A percentile compares a stretch with the other conserved stretches of the same genome.
These are phyloP conservation scores for Proteles cristata DNA, from an alignment of 2,113 vertebrate species.

Conservation along the genomic window DNA sequence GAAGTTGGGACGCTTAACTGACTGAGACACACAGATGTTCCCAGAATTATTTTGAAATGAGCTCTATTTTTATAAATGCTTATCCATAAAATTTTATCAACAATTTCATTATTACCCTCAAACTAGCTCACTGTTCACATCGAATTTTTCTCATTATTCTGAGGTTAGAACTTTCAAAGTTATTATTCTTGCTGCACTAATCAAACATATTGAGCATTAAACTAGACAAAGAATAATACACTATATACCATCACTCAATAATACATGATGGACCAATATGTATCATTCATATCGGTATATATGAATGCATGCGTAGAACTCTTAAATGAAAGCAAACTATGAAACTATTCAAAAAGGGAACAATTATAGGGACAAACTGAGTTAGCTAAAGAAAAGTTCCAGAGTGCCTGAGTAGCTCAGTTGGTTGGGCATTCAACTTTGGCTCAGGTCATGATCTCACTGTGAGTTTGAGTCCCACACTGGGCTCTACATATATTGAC, in stretches of 20 bases:
- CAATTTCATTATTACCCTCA: constrained; percentile 16
- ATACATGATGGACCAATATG: background rate
- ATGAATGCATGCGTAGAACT: background rate
- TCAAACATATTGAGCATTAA: background rate
- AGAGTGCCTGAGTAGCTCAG: no score
- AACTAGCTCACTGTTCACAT: constrained; percentile 17
- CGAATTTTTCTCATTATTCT: background rate
- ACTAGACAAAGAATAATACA: background rate
- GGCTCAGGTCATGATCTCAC: no score
- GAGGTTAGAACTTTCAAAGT: constrained; percentile 13
- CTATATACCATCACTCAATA: background rate
- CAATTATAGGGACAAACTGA: background rate
- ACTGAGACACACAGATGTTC: background rate
- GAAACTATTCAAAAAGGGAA: background rate
- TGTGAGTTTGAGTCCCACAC: no score
- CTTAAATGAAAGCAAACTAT: background rate
- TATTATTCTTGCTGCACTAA: background rate
- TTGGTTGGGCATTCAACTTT: no score
- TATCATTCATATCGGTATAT: background rate
- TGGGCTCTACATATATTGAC: no score
- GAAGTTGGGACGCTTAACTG: background rate
- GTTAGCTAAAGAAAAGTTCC: background rate
- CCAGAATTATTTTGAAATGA: background rate
- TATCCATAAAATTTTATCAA: background rate
- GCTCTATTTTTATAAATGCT: constrained; percentile 31